Conservation (phyloP, 2,113 vertebrate genomes). For the Calypte anna region DNA sequence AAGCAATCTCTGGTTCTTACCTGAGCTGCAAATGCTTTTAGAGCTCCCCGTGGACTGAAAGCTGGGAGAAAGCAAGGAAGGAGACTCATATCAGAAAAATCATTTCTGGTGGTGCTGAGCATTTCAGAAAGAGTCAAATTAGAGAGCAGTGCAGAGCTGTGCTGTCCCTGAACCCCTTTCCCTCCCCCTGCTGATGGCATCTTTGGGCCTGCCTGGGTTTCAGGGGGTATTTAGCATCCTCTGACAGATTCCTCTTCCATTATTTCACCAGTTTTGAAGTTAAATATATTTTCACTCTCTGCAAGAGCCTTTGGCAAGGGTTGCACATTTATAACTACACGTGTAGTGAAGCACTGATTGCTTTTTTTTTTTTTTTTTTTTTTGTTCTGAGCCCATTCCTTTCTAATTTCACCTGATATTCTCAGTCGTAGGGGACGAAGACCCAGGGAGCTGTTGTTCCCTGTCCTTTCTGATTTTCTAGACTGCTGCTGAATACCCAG, state of each 20-base stretch:
- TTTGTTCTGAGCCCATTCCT: neutral
- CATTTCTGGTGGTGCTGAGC: neutral
- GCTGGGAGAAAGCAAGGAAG: slow-evolving; percentile 50
- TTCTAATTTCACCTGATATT: neutral
- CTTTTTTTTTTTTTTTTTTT: neutral
- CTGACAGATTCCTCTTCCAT: neutral
- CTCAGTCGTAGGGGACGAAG: neutral
- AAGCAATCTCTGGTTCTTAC: slow-evolving; percentile 53
- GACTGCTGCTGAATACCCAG: neutral
- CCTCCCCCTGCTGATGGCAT: neutral
- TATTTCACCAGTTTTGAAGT: neutral
- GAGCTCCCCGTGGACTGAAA: neutral
- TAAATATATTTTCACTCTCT: neutral
- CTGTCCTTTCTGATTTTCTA: neutral
- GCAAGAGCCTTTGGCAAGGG: neutral
- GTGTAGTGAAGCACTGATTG: neutral
- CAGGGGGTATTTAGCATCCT: neutral
- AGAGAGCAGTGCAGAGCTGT: neutral
- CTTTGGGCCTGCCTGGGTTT: neutral
- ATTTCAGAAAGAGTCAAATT: neutral
- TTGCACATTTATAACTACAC: neutral
- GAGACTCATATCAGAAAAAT: neutral
- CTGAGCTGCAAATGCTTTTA: neutral
- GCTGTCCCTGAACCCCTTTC: neutral
- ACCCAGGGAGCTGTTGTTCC: neutral